Base-by-base conservation (phyloP, 2,888 invertebrate species). In the Drosophila algonquin region DNA sequence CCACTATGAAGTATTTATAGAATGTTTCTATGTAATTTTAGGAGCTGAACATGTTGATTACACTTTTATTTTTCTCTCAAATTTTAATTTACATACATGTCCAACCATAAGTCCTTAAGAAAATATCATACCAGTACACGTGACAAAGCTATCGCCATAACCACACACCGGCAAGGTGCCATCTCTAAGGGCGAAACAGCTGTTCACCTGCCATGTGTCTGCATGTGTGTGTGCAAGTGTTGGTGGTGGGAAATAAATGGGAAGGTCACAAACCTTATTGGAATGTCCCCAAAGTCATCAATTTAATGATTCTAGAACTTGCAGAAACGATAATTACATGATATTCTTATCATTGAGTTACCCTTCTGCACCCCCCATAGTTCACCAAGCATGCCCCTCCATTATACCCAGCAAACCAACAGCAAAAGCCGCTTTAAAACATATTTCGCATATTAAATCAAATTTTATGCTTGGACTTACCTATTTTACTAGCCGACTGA, bases 401-500 rank as follows among this genome's bases (percentile, higher is more conserved):
- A 7, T 30, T 8, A 8, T 30, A 2, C 8, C 30, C 30, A 8
- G 7, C 0, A 30, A 7, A 30, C 1, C 30, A 30, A 30, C 8
- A 8, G 8, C 8, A 8, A 30, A 30, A 30, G 30, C 30, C 30
- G 8, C 7, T 30, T 30, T 8, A 7, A 7, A 30, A 30, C 30
- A 30, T 30, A 30, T 30, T 8, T 8, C 30, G 1, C 30, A 30
- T 30, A 8, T 30, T 8, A 8, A 30, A 8, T 30, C 30, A 6
- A 30, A 7, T 6, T 8, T 30, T 8, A 30, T 30, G 14, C n/a
- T 1, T 7, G 45, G 9, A 83, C 90, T 90, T 81, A 90, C 90
- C 91, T 64, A 90, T 90, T 90, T 91, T 90, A 74, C 90, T 79
- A 68, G 90, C 90, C 82, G 91, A 89, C 73, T 90, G 89, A 58